Evolutionary conservation across 2,113 vertebrate genomes (phyloP).

Genomic region (Campylomormyrus tamandua): DNA sequence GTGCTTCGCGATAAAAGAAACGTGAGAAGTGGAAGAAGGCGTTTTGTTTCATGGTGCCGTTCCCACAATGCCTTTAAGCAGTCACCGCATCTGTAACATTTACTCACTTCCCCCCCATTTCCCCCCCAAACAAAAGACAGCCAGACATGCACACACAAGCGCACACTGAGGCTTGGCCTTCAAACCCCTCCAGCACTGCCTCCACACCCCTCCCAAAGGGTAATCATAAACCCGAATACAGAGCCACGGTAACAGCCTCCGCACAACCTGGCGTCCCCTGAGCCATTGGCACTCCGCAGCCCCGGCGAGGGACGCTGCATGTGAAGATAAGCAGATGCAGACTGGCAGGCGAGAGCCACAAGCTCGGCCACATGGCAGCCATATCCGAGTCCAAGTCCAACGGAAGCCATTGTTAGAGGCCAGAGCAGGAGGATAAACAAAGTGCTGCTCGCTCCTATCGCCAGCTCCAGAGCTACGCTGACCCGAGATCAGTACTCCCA

Average conservation of each 20-base stretch:
- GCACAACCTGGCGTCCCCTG: background rate
- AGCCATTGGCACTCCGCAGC: background rate
- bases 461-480: constrained; percentile 30
- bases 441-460: constrained; percentile 25
- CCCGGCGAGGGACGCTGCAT: background rate
- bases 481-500: constrained; percentile 33
- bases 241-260: background rate
- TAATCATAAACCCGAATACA: background rate
- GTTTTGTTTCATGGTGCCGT: background rate
- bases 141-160: background rate
- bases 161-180: background rate
- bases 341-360: background rate
- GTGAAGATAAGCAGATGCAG: background rate
- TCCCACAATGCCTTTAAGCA: background rate
- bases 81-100: background rate
- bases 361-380: background rate
- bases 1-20: background rate
- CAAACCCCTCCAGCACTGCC: background rate
- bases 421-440: constrained; percentile 26
- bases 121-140: background rate
- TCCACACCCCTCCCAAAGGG: background rate
- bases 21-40: background rate
- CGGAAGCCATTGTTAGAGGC: background rate
- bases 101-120: background rate
- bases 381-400: background rate